Evolutionary conservation across 2,888 invertebrate species (phyloP), one percentile per base, ranked within the genome.

Genomic region (Rhagonycha fulva): DNA sequence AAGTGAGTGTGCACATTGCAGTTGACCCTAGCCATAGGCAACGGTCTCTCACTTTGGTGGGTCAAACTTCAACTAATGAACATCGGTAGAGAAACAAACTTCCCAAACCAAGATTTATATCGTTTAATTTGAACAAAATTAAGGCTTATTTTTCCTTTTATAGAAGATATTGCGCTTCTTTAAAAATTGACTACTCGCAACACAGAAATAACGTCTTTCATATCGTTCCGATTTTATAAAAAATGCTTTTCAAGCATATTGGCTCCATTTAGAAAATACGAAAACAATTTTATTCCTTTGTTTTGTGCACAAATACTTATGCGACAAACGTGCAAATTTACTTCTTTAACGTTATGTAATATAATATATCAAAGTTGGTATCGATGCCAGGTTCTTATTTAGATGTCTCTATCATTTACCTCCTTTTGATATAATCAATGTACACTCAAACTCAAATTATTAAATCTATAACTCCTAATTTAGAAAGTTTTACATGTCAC

Each of bases 1-100:
- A 78, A 80, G 79, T 80, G 78, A 79, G 77, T 75, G 77, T 68
- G 77, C 75, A 77, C 77, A 77, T 77, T 72, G 75, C 72, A 75
- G 77, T 75, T 77, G 77, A 77, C 77, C 77, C 69, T 72, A 69
- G 60, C 62, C 71, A 71, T 68, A 71, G 71, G 67, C 71, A 70
- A 70, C 67, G 72, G 69, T 62, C 75, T 75, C 77, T 77, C 62
- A 68, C 76, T 75, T 68, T 67, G 74, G 74, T 72, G 72, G 77
- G 67, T 75, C 72, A 72, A 75, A 75, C 77, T 75, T 69, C 72
- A 75, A 71, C 75, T 77, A 77, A 77, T 77, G 77, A 77, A 77
- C 77, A 77, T 75, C 72, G 77, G 75, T 67, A 77, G 77, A 76
- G 76, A 77, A 72, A 70, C 75, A 67, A 66, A 77, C 75, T 77